A percentile compares a stretch with the other conserved stretches of the same genome.
phyloP scores from a whole-genome alignment of 2,797 vertebrate species.

The Silurus lanzhouensis region DNA sequence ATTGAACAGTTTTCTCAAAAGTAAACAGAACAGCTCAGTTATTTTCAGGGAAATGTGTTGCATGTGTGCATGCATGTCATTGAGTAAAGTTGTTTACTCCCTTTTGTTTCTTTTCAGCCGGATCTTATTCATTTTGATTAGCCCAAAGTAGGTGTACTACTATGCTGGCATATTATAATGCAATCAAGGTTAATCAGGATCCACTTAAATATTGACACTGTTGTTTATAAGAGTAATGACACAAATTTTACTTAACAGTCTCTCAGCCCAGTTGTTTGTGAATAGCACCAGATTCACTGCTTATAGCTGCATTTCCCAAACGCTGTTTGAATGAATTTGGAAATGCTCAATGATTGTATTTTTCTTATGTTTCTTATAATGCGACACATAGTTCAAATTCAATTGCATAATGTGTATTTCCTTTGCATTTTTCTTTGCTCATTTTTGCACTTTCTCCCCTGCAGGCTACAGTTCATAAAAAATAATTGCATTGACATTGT shows the following conservation, averaged over 20 bases:
- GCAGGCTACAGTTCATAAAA: too few relatives aligned
- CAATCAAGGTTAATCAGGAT: constrained; percentile 36
- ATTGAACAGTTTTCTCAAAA: constrained; percentile 1
- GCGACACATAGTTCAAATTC: neutral
- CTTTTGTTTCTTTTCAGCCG: constrained; percentile 23
- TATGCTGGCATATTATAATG: constrained; percentile 22
- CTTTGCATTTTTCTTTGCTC: neutral
- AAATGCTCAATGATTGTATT: neutral
- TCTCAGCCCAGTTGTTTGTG: constrained; percentile 6
- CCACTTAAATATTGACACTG: constrained; percentile 28
- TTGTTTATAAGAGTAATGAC: constrained; percentile 13
- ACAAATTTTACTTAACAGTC: neutral
- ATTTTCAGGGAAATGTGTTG: neutral
- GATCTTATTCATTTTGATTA: constrained; percentile 43
- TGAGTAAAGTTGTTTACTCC: constrained; percentile 28
- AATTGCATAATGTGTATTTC: neutral
- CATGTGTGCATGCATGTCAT: constrained; percentile 11
- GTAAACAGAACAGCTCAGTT: constrained; percentile 1
- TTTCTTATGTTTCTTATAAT: neutral
- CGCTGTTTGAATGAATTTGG: neutral
- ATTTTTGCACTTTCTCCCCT: too few relatives aligned
- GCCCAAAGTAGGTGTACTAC: constrained; percentile 31
- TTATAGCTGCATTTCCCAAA: neutral
- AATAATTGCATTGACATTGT: too few relatives aligned
- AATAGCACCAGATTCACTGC: constrained; percentile 3